These are phyloP conservation scores for Silurus glanis DNA, from an alignment of 2,113 vertebrate genomes.

Conservation along the genomic window DNA sequence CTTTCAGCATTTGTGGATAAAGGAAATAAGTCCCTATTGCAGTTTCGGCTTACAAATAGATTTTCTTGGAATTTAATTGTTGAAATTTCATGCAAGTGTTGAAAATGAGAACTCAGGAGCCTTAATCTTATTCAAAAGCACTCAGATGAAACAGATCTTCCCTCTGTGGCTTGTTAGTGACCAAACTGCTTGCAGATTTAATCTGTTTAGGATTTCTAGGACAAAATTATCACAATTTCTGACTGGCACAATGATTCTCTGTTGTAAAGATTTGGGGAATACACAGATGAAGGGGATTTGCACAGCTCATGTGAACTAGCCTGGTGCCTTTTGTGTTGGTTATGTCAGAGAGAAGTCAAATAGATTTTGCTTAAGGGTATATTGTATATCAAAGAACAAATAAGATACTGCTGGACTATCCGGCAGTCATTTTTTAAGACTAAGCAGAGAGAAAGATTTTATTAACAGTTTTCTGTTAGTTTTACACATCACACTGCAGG, in stretches of 20 bases:
- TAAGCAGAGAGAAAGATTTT: not conserved
- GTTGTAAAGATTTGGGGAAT: not conserved
- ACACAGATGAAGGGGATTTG: not conserved
- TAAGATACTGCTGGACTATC: not conserved
- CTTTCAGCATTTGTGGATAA: not conserved
- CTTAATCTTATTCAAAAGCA: constrained; percentile 36
- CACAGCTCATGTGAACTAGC: not conserved
- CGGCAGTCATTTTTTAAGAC: not conserved
- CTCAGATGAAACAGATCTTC: constrained; percentile 20
- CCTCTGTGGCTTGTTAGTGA: constrained; percentile 17
- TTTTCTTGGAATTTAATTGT: not conserved
- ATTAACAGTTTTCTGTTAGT: not conserved
- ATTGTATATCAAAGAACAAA: constrained; percentile 4
- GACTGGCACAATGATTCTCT: not conserved
- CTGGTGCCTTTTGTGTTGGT: not conserved
- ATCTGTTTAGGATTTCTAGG: constrained; percentile 8
- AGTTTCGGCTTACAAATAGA: not conserved
- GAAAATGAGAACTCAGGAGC: constrained; percentile 45
- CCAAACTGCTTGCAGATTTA: constrained; percentile 1
- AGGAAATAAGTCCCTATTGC: not conserved
- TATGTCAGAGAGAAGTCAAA: not conserved
- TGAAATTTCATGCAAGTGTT: constrained; percentile 44
- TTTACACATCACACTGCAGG: constrained; percentile 16
- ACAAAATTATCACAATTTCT: not conserved
- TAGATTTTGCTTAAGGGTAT: not conserved